A percentile compares a stretch with the other conserved stretches of the same genome.
Conservation (phyloP, 2,113 vertebrate genomes). For the Egretta garzetta region DNA sequence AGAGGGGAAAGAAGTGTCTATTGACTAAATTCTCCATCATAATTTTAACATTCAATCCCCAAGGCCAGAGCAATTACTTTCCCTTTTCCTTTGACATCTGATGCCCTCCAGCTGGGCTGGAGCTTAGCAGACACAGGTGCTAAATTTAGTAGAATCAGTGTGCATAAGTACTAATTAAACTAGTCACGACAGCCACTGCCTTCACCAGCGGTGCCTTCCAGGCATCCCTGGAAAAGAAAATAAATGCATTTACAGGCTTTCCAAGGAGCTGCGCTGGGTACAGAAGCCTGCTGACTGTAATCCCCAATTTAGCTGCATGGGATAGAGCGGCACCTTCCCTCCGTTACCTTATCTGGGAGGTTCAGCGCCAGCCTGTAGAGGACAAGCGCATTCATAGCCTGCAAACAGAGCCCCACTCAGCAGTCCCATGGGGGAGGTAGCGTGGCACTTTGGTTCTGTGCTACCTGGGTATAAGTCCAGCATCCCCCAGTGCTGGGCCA, state of each 20-base stretch:
- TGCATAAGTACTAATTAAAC: not conserved
- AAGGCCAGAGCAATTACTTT: not conserved
- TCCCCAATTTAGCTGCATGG: not conserved
- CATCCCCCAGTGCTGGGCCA: accelerated
- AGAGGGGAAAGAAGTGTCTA: not conserved
- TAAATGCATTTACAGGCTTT: not conserved
- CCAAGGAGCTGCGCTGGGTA: not conserved
- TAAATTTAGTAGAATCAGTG: conserved; percentile 25
- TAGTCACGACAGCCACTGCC: not conserved
- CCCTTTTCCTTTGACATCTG: not conserved
- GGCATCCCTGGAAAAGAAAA: not conserved
- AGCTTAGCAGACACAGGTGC: not conserved
- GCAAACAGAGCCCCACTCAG: not conserved
- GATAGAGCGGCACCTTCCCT: not conserved
- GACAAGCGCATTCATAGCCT: not conserved
- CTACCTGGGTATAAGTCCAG: not conserved
- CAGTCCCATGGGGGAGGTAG: accelerated
- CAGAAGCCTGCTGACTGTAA: not conserved
- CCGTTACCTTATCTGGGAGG: not conserved
- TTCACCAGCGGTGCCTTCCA: not conserved
- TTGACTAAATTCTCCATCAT: not conserved
- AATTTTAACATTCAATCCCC: not conserved
- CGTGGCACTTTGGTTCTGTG: not conserved
- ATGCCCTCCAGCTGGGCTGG: not conserved
- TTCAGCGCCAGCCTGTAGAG: not conserved